These are phyloP conservation scores for Grapholita molesta DNA, from an alignment of 1,140 invertebrate species.

Conservation along the genomic window DNA sequence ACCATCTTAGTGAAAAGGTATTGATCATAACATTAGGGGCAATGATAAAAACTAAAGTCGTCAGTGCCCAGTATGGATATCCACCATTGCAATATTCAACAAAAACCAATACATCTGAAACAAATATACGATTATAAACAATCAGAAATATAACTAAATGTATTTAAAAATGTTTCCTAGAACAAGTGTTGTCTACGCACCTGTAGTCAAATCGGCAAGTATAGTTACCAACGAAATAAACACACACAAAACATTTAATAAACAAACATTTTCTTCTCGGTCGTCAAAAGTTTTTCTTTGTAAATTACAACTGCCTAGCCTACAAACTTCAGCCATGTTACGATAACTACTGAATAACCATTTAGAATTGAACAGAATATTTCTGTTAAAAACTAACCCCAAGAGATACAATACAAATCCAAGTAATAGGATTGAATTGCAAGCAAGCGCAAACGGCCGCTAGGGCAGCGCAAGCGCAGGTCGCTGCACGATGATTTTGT, in stretches of 20 bases:
- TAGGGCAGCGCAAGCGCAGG: constrained; percentile 10
- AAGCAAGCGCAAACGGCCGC: not conserved
- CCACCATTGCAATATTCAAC: constrained; percentile 68
- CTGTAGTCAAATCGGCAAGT: constrained; percentile 69
- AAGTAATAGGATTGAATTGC: not conserved
- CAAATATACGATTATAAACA: constrained; percentile 12
- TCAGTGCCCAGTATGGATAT: constrained; percentile 58
- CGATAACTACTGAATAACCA: constrained; percentile 29
- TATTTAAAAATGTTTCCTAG: not conserved
- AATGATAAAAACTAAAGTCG: constrained; percentile 59
- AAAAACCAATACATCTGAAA: constrained; percentile 69
- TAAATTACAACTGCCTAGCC: constrained; percentile 44
- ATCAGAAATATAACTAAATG: constrained; percentile 6
- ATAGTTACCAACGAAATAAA: constrained; percentile 71
- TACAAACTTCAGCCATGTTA: constrained; percentile 70
- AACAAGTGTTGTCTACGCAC: constrained; percentile 33
- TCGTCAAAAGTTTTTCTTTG: constrained; percentile 48
- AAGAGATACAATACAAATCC: constrained; percentile 12
- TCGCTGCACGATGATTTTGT: constrained; percentile 11
- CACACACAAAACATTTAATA: constrained; percentile 68
- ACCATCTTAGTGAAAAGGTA: constrained; percentile 69
- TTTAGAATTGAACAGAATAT: constrained; percentile 17
- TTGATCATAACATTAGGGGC: constrained; percentile 64
- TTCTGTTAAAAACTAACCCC: constrained; percentile 11
- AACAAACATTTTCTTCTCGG: constrained; percentile 67